Percentiles rank a stretch among this genome's conserved stretches.
These are phyloP conservation scores for Chironomus striatipennis DNA, from an alignment of 1,140 invertebrate genomes.

Conservation along the genomic window DNA sequence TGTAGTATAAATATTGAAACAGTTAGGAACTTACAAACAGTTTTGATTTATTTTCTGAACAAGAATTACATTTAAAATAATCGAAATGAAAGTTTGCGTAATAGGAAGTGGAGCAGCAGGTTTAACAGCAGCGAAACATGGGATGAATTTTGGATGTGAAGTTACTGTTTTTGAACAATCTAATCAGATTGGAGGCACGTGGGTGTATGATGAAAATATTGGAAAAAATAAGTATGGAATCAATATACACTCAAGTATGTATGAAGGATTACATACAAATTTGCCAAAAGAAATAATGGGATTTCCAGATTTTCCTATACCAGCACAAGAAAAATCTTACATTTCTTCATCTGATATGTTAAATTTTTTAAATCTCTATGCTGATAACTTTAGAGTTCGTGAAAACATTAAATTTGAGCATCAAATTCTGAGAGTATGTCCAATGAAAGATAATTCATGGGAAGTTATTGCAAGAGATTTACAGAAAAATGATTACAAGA, in stretches of 20 bases:
- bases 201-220: slow-evolving; percentile 70
- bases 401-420: slow-evolving; percentile 34
- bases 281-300: slow-evolving; percentile 86
- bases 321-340: slow-evolving; percentile 61
- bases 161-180: slow-evolving; percentile 69
- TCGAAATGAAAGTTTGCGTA: slow-evolving; percentile 40
- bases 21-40: neutral
- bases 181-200: slow-evolving; percentile 72
- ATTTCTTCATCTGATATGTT: slow-evolving; percentile 69
- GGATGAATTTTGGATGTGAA: slow-evolving; percentile 46
- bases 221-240: slow-evolving; percentile 64
- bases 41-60: neutral
- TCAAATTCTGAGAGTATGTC: slow-evolving; percentile 33
- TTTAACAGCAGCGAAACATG: slow-evolving; percentile 56
- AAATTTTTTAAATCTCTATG: slow-evolving; percentile 70
- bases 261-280: slow-evolving; percentile 59
- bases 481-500: slow-evolving; percentile 40
- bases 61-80: neutral
- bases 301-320: slow-evolving; percentile 75
- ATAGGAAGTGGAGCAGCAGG: slow-evolving; percentile 74
- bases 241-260: slow-evolving; percentile 83
- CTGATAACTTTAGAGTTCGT: slow-evolving; percentile 47
- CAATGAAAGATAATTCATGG: slow-evolving; percentile 30
- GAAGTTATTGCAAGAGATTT: slow-evolving; percentile 47
- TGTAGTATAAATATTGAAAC: neutral